Evolutionary conservation across 2,797 vertebrate species (phyloP), one percentile per base, ranked within the genome.

Genomic region (Anguilla anguilla): DNA sequence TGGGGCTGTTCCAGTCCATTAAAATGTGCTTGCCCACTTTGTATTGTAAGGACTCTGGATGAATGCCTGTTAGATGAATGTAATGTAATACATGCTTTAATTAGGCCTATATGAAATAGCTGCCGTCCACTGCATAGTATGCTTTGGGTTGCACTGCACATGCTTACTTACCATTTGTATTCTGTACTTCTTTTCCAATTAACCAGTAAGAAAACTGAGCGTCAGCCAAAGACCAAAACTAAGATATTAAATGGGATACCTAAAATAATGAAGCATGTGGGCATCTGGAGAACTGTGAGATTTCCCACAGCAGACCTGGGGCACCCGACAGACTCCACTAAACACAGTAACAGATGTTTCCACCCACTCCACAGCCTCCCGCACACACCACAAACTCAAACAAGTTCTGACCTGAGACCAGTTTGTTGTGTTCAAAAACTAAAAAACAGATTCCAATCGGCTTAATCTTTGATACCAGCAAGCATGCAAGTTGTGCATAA

Each of bases 361-460:
- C 13, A 7, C 15, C 35, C 1, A 43, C 35, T 79, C 17, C 74
- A 46, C 17, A 39, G 35, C 74, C 15, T 79, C 74, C 74, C 74
- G 39, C 74, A 7, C 74, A 79, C 74, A 79, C 74, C 74, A 79
- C 39, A 79, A 39, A 77, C 4, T 49, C 77, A 81, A 43, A 89
- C 25, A 79, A 59, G 53, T 88, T 91, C 53, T 74, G 46, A 53
- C 28, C 83, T 51, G 61, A 51, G 49, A 43, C 84, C 25, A 87
- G 22, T 83, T 43, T 72, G 83, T 88, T 61, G 69, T 57, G 57
- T 82, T 53, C n/a, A 84, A 83, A 88, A n/a, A 88, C 79, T 46
- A 46, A 11, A 86, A 89, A 86, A 89, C 82, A 1, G 6, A 77
- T 81, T 82, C 6, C 55, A 31, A 49, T 28, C 74, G 64, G 19